phyloP scores from a whole-genome alignment of 2,888 invertebrate species.

The Chironomus riparius region DNA sequence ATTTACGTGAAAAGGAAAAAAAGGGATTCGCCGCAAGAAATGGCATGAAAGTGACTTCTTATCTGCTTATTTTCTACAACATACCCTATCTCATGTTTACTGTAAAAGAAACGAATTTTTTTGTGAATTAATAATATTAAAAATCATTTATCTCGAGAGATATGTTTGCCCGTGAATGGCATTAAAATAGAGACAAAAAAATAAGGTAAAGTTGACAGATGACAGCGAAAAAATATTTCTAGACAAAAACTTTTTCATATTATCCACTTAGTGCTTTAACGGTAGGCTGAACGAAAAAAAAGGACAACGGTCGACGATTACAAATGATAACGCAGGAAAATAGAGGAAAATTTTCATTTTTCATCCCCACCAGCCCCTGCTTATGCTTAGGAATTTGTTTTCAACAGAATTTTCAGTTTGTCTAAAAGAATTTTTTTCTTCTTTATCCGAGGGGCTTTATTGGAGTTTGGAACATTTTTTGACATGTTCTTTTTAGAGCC shows the following conservation, averaged over 20 bases:
- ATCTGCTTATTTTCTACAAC: background rate
- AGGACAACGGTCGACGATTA: background rate
- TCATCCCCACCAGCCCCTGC: background rate
- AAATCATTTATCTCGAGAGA: conserved; percentile 15
- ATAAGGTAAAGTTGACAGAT: background rate
- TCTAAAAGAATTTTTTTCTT: no score
- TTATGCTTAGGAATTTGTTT: no score
- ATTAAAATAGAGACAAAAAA: background rate
- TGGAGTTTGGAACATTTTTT: no score
- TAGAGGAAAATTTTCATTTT: background rate
- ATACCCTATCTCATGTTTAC: background rate
- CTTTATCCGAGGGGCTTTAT: no score
- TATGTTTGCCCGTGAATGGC: background rate
- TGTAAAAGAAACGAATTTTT: background rate
- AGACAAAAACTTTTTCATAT: background rate
- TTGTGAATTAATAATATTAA: conserved; percentile 13
- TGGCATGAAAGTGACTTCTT: background rate
- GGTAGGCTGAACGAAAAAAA: background rate
- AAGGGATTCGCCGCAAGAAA: background rate
- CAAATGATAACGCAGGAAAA: conserved; percentile 7
- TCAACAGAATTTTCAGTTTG: no score
- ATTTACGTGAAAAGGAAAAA: background rate
- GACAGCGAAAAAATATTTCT: background rate
- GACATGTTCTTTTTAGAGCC: no score
- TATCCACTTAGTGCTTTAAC: background rate